Conservation (phyloP, 2,113 vertebrate genomes). For the Zosterops lateralis region DNA sequence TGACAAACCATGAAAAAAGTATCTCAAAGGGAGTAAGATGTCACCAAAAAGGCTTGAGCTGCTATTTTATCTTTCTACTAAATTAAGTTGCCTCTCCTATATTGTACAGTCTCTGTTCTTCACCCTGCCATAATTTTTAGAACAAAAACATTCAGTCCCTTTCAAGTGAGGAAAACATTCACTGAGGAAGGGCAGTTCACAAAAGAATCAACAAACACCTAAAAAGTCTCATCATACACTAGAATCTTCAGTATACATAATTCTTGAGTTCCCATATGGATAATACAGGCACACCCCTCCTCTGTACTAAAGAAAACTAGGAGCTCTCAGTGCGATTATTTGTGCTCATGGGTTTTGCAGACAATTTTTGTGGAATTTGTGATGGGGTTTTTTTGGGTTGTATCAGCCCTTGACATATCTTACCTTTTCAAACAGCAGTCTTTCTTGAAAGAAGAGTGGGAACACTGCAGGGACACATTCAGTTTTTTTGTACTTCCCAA, state of each 20-base stretch:
- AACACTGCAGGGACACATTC: constrained; percentile 80
- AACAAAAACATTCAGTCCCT: background rate
- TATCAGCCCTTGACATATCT: constrained; percentile 24
- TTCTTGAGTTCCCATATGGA: background rate
- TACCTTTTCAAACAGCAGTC: constrained; percentile 92
- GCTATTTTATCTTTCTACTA: constrained; percentile 16
- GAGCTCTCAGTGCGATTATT: background rate
- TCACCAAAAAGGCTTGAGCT: constrained; percentile 34
- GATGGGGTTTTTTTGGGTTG: background rate
- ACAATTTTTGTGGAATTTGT: background rate
- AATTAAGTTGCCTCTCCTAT: constrained; percentile 1
- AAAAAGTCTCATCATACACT: background rate
- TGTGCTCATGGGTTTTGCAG: background rate
- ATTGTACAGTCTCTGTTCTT: background rate
- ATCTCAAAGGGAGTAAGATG: constrained; percentile 33
- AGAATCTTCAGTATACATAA: background rate
- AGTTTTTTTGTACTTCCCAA: constrained; percentile 89
- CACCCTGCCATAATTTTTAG: background rate
- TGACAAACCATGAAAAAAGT: constrained; percentile 29
- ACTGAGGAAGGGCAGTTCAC: background rate
- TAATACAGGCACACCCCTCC: background rate
- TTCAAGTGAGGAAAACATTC: background rate
- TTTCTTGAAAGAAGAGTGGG: constrained; percentile 85
- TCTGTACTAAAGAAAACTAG: background rate
- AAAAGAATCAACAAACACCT: background rate